Evolutionary conservation across 2,113 vertebrate genomes (phyloP).

Genomic region (Etheostoma spectabile): DNA sequence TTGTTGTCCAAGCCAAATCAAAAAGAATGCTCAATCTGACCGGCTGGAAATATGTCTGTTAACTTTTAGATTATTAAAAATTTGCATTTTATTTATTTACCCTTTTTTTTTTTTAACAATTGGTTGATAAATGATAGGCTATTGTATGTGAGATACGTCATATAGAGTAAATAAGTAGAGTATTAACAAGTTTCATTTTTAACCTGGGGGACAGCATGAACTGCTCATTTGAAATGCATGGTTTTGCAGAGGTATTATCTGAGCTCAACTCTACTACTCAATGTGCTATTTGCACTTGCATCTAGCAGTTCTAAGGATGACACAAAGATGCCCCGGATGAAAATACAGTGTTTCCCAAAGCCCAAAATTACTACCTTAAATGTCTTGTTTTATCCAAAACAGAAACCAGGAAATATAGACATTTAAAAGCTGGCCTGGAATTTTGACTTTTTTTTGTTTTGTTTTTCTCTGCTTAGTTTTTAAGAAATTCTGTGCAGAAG

Average conservation of each 20-base stretch:
- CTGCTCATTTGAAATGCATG: slow-evolving; percentile 9
- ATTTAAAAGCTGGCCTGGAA: no score
- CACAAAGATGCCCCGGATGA: not conserved
- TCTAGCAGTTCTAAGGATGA: not conserved
- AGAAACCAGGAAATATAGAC: no score
- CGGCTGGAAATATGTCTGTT: not conserved
- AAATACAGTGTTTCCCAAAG: not conserved
- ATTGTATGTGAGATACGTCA: not conserved
- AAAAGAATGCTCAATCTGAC: not conserved
- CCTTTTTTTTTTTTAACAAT: not conserved
- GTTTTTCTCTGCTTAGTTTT: not conserved
- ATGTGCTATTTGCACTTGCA: slow-evolving; percentile 11
- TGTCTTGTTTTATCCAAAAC: no score
- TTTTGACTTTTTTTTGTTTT: not conserved
- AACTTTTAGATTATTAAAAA: not conserved
- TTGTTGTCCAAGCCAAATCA: no score
- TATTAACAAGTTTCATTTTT: not conserved
- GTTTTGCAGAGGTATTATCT: slow-evolving; percentile 12
- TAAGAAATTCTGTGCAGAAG: no score
- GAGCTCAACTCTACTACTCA: slow-evolving; percentile 1
- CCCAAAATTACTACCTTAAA: no score
- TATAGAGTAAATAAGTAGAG: not conserved
- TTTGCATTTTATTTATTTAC: not conserved
- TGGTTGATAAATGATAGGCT: not conserved
- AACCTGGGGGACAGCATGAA: not conserved